phyloP scores from a whole-genome alignment of 2,797 vertebrate species.

The Anas capensis region DNA sequence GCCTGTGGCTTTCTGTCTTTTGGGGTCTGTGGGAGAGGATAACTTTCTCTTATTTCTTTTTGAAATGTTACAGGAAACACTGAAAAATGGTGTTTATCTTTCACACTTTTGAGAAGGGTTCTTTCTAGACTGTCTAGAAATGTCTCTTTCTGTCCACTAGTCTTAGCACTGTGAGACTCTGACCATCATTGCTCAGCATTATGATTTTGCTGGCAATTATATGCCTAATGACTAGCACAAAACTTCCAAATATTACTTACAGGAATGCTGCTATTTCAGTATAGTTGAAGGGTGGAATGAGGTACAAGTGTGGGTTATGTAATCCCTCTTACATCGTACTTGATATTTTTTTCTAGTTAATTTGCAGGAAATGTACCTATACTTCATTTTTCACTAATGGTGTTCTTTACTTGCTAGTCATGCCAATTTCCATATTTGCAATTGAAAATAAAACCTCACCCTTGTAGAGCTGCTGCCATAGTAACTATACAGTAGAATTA shows the following conservation, averaged over 20 bases:
- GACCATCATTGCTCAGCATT: background rate
- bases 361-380: background rate
- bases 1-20: constrained; percentile 1
- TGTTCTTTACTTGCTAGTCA: background rate
- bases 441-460: background rate
- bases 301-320: background rate
- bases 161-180: background rate
- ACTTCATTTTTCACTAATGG: background rate
- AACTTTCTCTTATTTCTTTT: background rate
- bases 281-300: background rate
- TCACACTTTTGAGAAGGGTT: background rate
- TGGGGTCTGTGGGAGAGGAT: background rate
- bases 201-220: background rate
- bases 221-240: background rate
- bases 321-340: background rate
- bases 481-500: background rate
- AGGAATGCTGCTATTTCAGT: background rate
- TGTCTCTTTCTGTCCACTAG: background rate
- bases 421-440: background rate
- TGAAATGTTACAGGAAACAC: background rate
- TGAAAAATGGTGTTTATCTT: background rate
- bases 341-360: background rate
- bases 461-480: background rate
- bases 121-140: background rate
- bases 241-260: background rate